Conservation (phyloP, 2,113 vertebrate genomes). For the Eupsittula cactorum region DNA sequence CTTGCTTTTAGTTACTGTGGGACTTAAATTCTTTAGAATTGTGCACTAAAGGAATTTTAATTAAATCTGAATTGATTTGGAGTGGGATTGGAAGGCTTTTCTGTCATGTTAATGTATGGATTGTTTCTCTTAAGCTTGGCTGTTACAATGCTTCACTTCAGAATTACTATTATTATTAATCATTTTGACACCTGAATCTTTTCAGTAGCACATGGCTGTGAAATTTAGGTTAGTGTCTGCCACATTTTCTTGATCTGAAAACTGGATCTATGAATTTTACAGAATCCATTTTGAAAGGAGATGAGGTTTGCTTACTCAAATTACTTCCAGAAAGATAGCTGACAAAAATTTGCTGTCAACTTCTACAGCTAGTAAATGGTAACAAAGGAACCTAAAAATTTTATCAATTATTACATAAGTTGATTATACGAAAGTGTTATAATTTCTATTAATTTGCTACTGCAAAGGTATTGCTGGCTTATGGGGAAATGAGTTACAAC, state of each 20-base stretch:
- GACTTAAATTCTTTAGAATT: background rate
- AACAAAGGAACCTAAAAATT: background rate
- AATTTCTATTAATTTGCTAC: background rate
- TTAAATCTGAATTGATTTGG: background rate
- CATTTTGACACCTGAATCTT: background rate
- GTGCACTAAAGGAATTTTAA: background rate
- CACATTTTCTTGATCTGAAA: background rate
- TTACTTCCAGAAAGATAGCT: background rate
- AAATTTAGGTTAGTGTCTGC: background rate
- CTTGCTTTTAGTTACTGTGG: background rate
- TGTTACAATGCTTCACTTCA: background rate
- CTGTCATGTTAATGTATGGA: background rate
- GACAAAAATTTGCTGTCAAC: background rate
- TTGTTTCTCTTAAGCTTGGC: background rate
- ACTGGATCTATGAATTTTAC: background rate
- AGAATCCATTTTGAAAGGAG: background rate
- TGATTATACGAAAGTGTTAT: background rate
- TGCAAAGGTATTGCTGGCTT: background rate
- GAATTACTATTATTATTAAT: background rate
- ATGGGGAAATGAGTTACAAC: background rate
- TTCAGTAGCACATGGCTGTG: background rate
- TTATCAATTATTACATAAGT: background rate
- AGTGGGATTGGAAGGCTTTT: background rate
- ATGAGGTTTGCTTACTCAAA: background rate
- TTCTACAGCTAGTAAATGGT: background rate